Percentiles rank a stretch among this genome's conserved stretches.
Evolutionary conservation across 2,888 invertebrate species (phyloP).

Genomic region (Shargacucullia verbasci): DNA sequence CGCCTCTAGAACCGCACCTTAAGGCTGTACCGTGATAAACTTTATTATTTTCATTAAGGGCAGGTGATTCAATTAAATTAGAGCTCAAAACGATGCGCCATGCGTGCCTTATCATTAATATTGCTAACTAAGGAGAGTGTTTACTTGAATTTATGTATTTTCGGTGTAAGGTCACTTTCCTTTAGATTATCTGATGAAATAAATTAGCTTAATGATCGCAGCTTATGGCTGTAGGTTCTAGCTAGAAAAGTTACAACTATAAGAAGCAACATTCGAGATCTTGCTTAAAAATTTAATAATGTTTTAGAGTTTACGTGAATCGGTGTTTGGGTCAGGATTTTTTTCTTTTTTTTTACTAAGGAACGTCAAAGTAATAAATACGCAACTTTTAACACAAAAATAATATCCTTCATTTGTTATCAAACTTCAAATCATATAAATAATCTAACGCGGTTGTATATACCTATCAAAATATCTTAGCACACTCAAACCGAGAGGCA

Average conservation of each 20-base stretch:
- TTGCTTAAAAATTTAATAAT: too few relatives aligned
- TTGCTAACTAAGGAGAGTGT: conserved; percentile 52
- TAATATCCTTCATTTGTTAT: conserved; percentile 10
- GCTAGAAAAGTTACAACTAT: too few relatives aligned
- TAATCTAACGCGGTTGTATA: conserved; percentile 3
- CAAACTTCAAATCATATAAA: conserved; percentile 9
- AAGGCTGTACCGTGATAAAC: conserved; percentile 56
- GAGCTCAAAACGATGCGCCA: conserved; percentile 64
- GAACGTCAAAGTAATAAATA: too few relatives aligned
- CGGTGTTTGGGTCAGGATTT: too few relatives aligned
- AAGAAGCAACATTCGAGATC: too few relatives aligned
- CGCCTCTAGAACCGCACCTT: conserved; percentile 30
- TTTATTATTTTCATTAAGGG: conserved; percentile 76
- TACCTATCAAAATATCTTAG: conserved; percentile 58
- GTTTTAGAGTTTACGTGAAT: too few relatives aligned
- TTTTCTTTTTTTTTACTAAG: too few relatives aligned
- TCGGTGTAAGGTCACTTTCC: conserved; percentile 12
- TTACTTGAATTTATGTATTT: conserved; percentile 28
- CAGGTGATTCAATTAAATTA: conserved; percentile 65
- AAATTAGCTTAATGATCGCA: conserved; percentile 27
- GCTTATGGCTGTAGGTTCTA: too few relatives aligned
- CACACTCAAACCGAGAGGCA: conserved; percentile 61
- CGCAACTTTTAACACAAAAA: neutral
- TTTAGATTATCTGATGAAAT: conserved; percentile 15
- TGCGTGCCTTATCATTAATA: conserved; percentile 71